Evolutionary conservation across 2,888 invertebrate genomes (phyloP).

Genomic region (Megamerina dolium): DNA sequence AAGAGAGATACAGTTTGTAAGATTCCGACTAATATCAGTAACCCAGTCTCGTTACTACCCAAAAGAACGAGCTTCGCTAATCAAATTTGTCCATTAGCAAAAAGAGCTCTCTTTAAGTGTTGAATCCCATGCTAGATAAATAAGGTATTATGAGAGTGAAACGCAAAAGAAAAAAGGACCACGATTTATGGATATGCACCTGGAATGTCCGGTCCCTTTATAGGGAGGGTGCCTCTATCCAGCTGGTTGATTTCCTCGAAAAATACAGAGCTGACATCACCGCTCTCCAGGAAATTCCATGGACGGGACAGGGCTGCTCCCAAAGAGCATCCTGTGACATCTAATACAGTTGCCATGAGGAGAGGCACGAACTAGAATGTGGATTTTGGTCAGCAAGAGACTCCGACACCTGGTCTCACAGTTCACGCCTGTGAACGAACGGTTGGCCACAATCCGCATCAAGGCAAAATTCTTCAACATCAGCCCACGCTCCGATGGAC

Average conservation of each 20-base stretch:
- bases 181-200: too few relatives aligned
- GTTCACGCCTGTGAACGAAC: constrained; percentile 3
- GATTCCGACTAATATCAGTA: too few relatives aligned
- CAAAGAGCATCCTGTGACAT: background rate
- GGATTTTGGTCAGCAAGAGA: background rate
- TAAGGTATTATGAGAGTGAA: too few relatives aligned
- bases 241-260: background rate
- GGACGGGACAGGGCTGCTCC: background rate
- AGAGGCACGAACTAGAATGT: background rate
- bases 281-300: background rate
- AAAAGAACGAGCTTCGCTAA: too few relatives aligned
- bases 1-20: too few relatives aligned
- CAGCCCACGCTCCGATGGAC: constrained; percentile 2
- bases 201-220: background rate
- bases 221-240: background rate
- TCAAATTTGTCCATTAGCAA: too few relatives aligned
- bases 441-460: constrained; percentile 5
- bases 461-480: constrained; percentile 10
- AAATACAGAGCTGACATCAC: background rate
- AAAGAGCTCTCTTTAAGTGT: too few relatives aligned
- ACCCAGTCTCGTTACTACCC: too few relatives aligned
- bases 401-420: background rate
- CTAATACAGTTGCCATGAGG: background rate
- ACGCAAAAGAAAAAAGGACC: too few relatives aligned
- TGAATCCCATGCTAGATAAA: too few relatives aligned